Evolutionary conservation across 37 sponge, comb jelly and placozoan genomes (phyloP), one percentile per base, ranked within the genome.

Genomic region (Beroe forskalii): DNA sequence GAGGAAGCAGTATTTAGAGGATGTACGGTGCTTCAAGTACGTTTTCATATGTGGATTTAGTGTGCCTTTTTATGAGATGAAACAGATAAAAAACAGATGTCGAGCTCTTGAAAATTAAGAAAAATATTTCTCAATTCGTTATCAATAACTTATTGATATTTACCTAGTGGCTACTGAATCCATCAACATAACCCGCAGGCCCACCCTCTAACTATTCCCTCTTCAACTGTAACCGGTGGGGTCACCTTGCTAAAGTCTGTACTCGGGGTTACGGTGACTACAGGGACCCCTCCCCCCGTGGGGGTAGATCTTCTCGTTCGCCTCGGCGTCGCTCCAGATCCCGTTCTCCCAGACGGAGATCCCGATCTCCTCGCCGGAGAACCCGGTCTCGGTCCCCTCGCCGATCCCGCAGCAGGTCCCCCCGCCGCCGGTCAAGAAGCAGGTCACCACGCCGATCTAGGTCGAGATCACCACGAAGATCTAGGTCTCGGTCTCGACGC

Each of bases 221-320:
- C n/a, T 20, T 37, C 75, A 72, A 39, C 40, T 72, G 75, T 33
- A 72, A 72, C 75, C 37, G 75, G 37, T 72, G 75, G 75, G 75
- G 75, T 30, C 75, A 72, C 35, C 39, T 72, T 30, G 75, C 75
- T 20, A 72, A 72, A 36, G 75, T 72, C 14, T 72, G 75, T 72
- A 72, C 75, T 12, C 75, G 75, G 4, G 40, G 31, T 19, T 38
- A 37, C 20, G 40, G 75, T 19, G 75, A 72, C 39, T 72, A 72
- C 75, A 72, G 40, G 30, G 35, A 30, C 1, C 19, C 37, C 4
- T 30, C 75, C 2, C 75, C 75, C 40, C 40, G 75, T 33, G 14
- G 75, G 35, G n/a, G n/a, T n/a, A n/a, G n/a, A n/a, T n/a, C n/a
- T n/a, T n/a, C n/a, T 17, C 9, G 60, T 9, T 55, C 60, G 14